These are phyloP conservation scores for Simalia tracyae DNA, from an alignment of 2,797 vertebrate genomes.

Conservation along the genomic window DNA sequence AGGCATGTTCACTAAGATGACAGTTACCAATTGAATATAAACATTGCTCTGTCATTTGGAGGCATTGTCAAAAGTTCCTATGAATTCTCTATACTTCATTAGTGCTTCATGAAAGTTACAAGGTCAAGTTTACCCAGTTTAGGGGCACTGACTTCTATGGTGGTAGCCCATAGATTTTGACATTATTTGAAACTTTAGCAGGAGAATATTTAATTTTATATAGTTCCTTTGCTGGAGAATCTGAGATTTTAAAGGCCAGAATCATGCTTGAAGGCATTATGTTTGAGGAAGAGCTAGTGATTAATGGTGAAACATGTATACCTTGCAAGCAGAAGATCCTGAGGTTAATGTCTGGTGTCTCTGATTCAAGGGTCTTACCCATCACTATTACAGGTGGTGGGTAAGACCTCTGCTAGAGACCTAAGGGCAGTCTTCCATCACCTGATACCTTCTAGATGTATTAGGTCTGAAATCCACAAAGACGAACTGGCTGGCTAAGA, in stretches of 20 bases:
- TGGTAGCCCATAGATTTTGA: neutral
- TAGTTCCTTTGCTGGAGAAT: neutral
- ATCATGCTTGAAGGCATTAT: neutral
- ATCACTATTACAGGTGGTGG: neutral
- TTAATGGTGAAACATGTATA: neutral
- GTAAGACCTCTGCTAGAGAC: neutral
- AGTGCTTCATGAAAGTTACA: neutral
- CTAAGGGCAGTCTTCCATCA: neutral
- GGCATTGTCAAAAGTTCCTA: neutral
- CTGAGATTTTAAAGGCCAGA: neutral
- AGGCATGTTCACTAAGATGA: neutral
- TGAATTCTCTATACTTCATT: neutral
- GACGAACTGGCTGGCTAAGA: neutral
- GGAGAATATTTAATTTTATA: neutral
- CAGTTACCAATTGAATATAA: neutral
- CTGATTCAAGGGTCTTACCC: neutral
- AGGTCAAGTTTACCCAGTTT: neutral
- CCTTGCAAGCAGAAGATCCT: neutral
- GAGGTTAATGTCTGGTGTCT: neutral
- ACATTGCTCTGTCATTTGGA: neutral
- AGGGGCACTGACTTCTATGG: neutral
- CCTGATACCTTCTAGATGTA: neutral
- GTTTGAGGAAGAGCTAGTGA: too few relatives aligned
- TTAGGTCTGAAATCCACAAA: neutral
- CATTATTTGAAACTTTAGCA: neutral